Conservation (phyloP, 2,797 vertebrate species). For the Macroramphosus scolopax region DNA sequence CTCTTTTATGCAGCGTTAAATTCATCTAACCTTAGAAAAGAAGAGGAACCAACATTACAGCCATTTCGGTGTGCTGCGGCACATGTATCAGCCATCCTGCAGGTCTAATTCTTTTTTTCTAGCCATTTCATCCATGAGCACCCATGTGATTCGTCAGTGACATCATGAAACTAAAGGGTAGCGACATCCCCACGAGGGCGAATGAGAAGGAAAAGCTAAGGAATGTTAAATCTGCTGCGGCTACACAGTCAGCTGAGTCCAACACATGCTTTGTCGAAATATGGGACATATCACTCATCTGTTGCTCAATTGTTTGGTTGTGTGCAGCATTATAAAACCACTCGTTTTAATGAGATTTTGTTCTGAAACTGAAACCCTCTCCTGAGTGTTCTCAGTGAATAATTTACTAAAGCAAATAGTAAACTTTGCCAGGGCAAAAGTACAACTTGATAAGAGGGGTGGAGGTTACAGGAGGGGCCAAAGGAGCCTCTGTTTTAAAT, state of each 20-base stretch:
- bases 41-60: too few species aligned
- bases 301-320: not conserved
- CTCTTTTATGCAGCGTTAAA: not conserved
- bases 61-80: too few species aligned
- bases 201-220: conserved; percentile 35
- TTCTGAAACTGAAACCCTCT: conserved; percentile 17
- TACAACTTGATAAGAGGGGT: conserved; percentile 62
- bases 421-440: conserved; percentile 64
- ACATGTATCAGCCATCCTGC: too few species aligned
- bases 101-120: conserved; percentile 12
- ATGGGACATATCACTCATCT: not conserved
- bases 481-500: not conserved
- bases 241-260: conserved; percentile 23
- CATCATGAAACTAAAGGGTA: conserved; percentile 54
- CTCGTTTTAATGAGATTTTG: not conserved
- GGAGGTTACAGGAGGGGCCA: conserved; percentile 1
- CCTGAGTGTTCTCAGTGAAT: conserved; percentile 63
- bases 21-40: not conserved
- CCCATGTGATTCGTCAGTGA: conserved; percentile 62
- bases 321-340: not conserved
- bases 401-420: conserved; percentile 71
- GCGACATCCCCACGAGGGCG: conserved; percentile 38
- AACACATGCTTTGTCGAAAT: conserved; percentile 9
- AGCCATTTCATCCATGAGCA: conserved; percentile 47
- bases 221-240: conserved; percentile 47